Evolutionary conservation across 2,888 invertebrate genomes (phyloP).

Genomic region (Hermaeophaga mercurialis): DNA sequence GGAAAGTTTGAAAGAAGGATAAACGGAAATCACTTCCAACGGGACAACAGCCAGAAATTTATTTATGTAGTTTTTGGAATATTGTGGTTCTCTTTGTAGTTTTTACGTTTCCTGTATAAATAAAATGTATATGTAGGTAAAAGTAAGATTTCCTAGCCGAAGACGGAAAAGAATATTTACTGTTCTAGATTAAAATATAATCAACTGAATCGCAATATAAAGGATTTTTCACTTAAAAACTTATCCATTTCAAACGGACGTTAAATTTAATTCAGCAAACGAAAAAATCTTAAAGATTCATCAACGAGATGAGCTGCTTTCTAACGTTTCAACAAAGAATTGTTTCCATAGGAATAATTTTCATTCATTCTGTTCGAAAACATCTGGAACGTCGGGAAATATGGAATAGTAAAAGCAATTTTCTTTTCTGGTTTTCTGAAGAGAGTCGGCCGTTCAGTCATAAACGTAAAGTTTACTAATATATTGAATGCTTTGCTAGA

Average conservation of each 20-base stretch:
- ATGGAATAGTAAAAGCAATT: slow-evolving; percentile 21
- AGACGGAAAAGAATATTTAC: no score
- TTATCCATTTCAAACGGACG: slow-evolving; percentile 7
- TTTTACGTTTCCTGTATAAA: no score
- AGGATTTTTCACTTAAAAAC: neutral
- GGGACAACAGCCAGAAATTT: no score
- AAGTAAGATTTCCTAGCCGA: no score
- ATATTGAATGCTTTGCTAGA: neutral
- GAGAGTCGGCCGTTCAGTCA: neutral
- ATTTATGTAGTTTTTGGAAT: no score
- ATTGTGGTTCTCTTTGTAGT: no score
- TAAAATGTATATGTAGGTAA: no score
- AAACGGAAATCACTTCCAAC: no score
- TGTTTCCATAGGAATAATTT: slow-evolving; percentile 21
- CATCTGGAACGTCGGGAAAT: slow-evolving; percentile 20
- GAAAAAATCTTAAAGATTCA: slow-evolving; percentile 15
- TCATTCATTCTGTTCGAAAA: slow-evolving; percentile 22
- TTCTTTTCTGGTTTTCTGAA: slow-evolving; percentile 4
- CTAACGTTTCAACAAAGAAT: slow-evolving; percentile 17
- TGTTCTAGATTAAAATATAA: no score
- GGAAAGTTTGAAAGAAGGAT: no score
- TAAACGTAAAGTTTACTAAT: neutral
- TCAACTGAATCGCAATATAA: no score
- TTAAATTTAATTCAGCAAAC: slow-evolving; percentile 1
- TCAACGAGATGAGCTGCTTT: slow-evolving; percentile 12